Base-by-base conservation (phyloP, 2,888 invertebrate genomes). In the Lasioglossum marginatum region DNA sequence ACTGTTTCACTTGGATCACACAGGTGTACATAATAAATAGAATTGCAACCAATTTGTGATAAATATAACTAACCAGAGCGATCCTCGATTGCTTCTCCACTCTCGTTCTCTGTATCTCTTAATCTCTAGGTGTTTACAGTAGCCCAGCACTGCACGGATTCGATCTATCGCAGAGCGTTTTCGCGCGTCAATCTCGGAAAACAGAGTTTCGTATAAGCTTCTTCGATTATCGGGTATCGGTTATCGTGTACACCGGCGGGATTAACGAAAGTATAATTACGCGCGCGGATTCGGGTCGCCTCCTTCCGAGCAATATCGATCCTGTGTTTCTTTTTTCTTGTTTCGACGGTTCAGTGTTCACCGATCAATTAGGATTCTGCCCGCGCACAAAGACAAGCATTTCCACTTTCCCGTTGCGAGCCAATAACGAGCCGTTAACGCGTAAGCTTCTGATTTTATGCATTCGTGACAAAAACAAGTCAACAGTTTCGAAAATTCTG, bases 81-180 rank as follows among this genome's bases (percentile, higher is more conserved):
- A 63, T 31, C 16, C 31, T 40, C n/a, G 37, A 45, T 63, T 43
- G 76, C 57, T 43, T 6, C 19, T 31, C 77, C 45, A 57, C 34
- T 71, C 43, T 66, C 52, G 37, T 63, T 31, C 2, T 68, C n/a
- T 68, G 34, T 71, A 57, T 75, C 45, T 19, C 40, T 71, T 8
- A 10, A 63, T 60, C 16, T 81, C 79, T 83, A 75, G 68, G 31
- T 88, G 87, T 88, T 79, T 81, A 81, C 77, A 60, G 73, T 82
- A 87, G 72, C 68, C 43, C 60, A 75, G 40, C 63, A 79, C 70
- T 76, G 81, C 86, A 85, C 77, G n/a, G 48, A 72, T 5, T 4
- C 60, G n/a, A 66, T 45, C 27, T 5, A 48, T 66, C 14, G 37
- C n/a, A 76, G 60, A 27, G 60, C 34, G 31, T 16, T 34, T 34